Evolutionary conservation across 2,113 vertebrate species (phyloP).

Genomic region (Pipa parva): DNA sequence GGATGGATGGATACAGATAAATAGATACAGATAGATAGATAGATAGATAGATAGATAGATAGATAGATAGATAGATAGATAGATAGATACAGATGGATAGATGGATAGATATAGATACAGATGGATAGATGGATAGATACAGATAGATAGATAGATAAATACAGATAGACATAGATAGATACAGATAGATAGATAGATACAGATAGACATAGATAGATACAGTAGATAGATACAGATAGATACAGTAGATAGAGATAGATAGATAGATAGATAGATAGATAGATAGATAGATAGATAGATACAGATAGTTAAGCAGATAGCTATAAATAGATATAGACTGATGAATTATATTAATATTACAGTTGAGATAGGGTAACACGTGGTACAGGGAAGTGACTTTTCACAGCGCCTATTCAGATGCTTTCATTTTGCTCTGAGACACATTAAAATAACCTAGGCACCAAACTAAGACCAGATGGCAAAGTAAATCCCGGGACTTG

Average conservation of each 20-base stretch:
- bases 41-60: constrained; percentile 4
- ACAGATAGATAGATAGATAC: constrained; percentile 4
- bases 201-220: not conserved
- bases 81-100: not conserved
- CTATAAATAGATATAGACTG: not conserved
- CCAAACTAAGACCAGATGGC: constrained; percentile 38
- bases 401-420: constrained; percentile 8
- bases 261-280: not conserved
- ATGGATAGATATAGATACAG: not conserved
- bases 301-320: not conserved
- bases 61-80: not conserved
- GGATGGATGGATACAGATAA: no score
- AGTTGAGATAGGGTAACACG: not conserved
- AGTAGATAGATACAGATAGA: not conserved
- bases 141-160: not conserved
- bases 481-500: constrained; percentile 20
- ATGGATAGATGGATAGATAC: not conserved
- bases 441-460: constrained; percentile 29
- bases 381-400: not conserved
- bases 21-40: no score
- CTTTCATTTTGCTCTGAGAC: constrained; percentile 30
- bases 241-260: not conserved
- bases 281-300: not conserved
- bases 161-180: not conserved
- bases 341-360: not conserved